Conservation (phyloP, 1,140 invertebrate species). For the Hycleus cichorii region DNA sequence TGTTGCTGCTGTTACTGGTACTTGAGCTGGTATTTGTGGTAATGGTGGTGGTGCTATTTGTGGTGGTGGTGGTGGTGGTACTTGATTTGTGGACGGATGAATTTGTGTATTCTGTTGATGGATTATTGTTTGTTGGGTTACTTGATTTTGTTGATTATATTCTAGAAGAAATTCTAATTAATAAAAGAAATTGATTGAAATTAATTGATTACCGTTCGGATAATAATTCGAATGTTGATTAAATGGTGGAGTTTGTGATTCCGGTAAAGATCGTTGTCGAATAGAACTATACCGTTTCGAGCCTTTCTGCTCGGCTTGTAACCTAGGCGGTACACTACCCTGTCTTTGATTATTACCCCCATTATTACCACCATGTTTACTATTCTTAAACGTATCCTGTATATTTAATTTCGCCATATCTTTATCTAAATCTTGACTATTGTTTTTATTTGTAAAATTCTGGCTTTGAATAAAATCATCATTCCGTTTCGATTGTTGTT, state of each 20-base stretch:
- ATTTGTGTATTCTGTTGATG: slow-evolving; percentile 20
- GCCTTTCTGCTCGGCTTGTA: slow-evolving; percentile 42
- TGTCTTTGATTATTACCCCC: slow-evolving; percentile 30
- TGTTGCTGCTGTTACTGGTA: slow-evolving; percentile 26
- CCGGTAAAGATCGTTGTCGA: slow-evolving; percentile 45
- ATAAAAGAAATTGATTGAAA: not conserved
- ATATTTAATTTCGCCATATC: slow-evolving; percentile 46
- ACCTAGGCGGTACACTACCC: slow-evolving; percentile 43
- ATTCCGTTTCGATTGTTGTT: slow-evolving; percentile 5
- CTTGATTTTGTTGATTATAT: slow-evolving; percentile 27
- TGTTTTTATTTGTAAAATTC: slow-evolving; percentile 41
- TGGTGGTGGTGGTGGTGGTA: slow-evolving; percentile 21
- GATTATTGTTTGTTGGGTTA: slow-evolving; percentile 22
- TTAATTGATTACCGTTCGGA: slow-evolving; percentile 26
- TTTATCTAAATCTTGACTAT: slow-evolving; percentile 41
- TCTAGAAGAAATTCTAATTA: slow-evolving; percentile 25
- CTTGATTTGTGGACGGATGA: slow-evolving; percentile 19
- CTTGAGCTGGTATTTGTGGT: slow-evolving; percentile 21
- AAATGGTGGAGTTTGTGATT: slow-evolving; percentile 30
- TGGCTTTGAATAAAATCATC: slow-evolving; percentile 39
- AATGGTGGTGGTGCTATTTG: slow-evolving; percentile 17
- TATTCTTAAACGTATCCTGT: slow-evolving; percentile 38
- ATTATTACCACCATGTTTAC: slow-evolving; percentile 36
- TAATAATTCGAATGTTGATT: slow-evolving; percentile 29
- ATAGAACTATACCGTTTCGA: slow-evolving; percentile 49